Evolutionary conservation across 2,888 invertebrate genomes (phyloP).

Genomic region (Cenopis cana): DNA sequence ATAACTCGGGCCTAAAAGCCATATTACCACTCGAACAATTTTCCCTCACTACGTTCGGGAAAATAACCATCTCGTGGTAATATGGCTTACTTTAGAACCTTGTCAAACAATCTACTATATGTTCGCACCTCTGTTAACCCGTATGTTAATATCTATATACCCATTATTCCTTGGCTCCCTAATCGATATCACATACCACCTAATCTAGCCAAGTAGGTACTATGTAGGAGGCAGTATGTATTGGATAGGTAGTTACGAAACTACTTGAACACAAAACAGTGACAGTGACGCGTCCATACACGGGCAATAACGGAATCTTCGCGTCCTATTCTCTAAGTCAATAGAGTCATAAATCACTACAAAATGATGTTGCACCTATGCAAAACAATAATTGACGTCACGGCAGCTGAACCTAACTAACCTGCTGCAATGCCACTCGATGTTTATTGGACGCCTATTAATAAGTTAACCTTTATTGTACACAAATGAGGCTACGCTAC

Average conservation of each 20-base stretch:
- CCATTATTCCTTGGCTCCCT: background rate
- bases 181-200: too few species aligned
- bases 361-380: conserved; percentile 40
- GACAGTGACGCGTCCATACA: background rate
- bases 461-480: conserved; percentile 53
- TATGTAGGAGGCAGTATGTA: too few species aligned
- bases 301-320: conserved; percentile 25
- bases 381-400: conserved; percentile 58
- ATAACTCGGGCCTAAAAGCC: too few species aligned
- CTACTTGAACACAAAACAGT: too few species aligned
- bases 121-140: too few species aligned
- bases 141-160: too few species aligned
- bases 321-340: conserved; percentile 24
- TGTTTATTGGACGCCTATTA: conserved; percentile 48
- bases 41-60: too few species aligned
- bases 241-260: too few species aligned
- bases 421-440: conserved; percentile 47
- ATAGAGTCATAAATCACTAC: conserved; percentile 32
- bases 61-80: too few species aligned
- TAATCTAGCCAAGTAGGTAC: background rate
- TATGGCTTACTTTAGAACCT: too few species aligned
- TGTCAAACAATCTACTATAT: too few species aligned
- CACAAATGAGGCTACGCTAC: conserved; percentile 57
- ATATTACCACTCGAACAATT: too few species aligned
- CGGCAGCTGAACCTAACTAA: conserved; percentile 50